These are phyloP conservation scores for Amniataba percoides DNA, from an alignment of 2,797 vertebrate genomes.

Conservation along the genomic window DNA sequence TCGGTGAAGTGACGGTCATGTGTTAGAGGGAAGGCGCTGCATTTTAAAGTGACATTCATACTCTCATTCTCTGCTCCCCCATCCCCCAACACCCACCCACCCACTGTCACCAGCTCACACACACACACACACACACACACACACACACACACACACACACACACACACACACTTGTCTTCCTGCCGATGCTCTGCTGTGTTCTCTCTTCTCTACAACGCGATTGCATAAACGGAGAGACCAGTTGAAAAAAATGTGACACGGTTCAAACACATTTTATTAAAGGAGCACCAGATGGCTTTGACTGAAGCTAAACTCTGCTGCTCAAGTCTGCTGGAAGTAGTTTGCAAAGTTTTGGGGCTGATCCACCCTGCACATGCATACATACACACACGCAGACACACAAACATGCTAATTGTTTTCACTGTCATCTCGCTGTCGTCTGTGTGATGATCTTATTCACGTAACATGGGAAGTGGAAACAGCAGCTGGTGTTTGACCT, in stretches of 20 bases:
- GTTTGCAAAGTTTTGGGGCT: conserved; percentile 37
- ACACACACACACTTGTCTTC: conserved; percentile 8
- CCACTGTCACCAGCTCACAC: conserved; percentile 42
- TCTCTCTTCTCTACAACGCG: conserved; percentile 2
- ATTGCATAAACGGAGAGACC: conserved; percentile 30
- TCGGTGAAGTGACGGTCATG: conserved; percentile 43
- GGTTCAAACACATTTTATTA: conserved; percentile 55
- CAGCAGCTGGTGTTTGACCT: not conserved
- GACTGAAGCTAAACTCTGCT: conserved; percentile 45
- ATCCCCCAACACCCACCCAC: conserved; percentile 55
- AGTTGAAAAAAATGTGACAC: conserved; percentile 27
- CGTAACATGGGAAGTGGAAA: not conserved
- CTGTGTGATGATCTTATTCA: not conserved
- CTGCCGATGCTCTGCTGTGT: conserved; percentile 11
- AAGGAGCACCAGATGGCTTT: conserved; percentile 59
- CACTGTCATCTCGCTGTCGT: conserved; percentile 9
- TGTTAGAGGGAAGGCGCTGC: conserved; percentile 38
- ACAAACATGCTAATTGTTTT: conserved; percentile 13
- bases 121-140: conserved; percentile 12
- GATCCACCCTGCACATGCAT: conserved; percentile 3
- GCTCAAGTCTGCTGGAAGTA: conserved; percentile 39
- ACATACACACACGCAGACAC: conserved; percentile 4
- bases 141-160: conserved; percentile 14
- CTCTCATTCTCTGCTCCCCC: conserved; percentile 45
- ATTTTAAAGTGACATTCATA: conserved; percentile 59